Evolutionary conservation across 2,888 invertebrate genomes (phyloP).

Genomic region (Agonopterix subpropinquella): DNA sequence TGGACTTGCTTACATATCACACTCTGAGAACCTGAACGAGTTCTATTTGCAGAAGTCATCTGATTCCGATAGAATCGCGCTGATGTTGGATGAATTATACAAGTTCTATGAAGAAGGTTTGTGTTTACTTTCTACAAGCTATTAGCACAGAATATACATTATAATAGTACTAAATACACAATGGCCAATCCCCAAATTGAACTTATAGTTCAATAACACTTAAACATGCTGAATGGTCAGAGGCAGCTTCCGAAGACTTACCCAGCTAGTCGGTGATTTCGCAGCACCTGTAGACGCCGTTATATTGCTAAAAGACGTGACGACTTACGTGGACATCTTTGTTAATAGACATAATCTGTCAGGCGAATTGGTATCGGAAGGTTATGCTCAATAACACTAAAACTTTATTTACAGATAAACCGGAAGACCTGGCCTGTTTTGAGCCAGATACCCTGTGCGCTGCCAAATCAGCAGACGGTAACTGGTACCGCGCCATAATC

Average conservation of each 20-base stretch:
- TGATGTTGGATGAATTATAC: constrained; percentile 77
- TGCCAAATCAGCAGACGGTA: constrained; percentile 76
- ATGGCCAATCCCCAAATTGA: no score
- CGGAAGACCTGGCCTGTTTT: constrained; percentile 52
- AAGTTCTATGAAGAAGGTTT: constrained; percentile 66
- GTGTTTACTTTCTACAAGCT: constrained; percentile 1
- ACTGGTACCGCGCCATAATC: constrained; percentile 83
- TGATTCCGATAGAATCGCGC: constrained; percentile 65
- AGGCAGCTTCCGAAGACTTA: constrained; percentile 76
- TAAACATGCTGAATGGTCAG: constrained; percentile 76
- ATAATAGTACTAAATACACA: no score
- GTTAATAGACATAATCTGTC: constrained; percentile 77
- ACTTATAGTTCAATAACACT: no score
- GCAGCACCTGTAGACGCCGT: constrained; percentile 66
- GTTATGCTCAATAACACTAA: constrained; percentile 42
- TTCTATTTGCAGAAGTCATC: constrained; percentile 77
- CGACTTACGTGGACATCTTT: constrained; percentile 80
- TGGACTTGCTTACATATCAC: constrained; percentile 74
- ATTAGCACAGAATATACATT: no score
- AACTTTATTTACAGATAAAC: constrained; percentile 36
- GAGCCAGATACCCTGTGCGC: constrained; percentile 76
- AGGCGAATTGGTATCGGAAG: constrained; percentile 75
- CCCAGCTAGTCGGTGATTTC: constrained; percentile 63
- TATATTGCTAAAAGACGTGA: constrained; percentile 75
- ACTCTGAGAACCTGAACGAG: constrained; percentile 73